Evolutionary conservation across 2,888 invertebrate genomes (phyloP).

Genomic region (Pristionchus maxplancki): DNA sequence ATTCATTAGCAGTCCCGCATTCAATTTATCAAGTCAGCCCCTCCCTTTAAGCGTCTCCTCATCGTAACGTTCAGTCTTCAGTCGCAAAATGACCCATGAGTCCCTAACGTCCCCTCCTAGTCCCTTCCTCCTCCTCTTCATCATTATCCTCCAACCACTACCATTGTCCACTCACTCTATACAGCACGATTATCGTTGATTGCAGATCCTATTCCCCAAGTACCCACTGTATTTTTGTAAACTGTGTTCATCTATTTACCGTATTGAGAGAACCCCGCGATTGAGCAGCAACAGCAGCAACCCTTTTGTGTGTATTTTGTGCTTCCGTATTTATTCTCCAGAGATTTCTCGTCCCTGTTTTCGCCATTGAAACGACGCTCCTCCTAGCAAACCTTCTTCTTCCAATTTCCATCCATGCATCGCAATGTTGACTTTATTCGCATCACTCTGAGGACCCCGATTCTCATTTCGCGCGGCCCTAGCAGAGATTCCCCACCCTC

Average conservation of each 20-base stretch:
- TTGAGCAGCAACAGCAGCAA: slow-evolving; percentile 35
- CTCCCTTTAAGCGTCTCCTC: not conserved
- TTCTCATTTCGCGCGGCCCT: slow-evolving; percentile 13
- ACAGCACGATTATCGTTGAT: not conserved
- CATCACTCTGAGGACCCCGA: not conserved
- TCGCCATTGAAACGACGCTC: not conserved
- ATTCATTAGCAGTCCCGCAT: slow-evolving; percentile 32
- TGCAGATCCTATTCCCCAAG: not conserved
- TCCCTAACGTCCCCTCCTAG: not conserved
- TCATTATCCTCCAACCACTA: not conserved
- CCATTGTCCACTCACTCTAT: not conserved
- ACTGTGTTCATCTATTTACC: not conserved
- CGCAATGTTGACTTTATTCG: not conserved
- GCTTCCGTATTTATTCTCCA: not conserved
- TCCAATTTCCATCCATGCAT: not conserved
- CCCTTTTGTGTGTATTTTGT: not conserved
- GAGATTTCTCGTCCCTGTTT: slow-evolving; percentile 23
- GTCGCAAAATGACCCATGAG: not conserved
- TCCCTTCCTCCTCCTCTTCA: not conserved
- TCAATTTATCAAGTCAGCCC: slow-evolving; percentile 9
- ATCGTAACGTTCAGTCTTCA: not conserved
- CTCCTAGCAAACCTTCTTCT: not conserved
- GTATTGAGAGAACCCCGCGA: slow-evolving; percentile 26
- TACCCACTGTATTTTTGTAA: not conserved
- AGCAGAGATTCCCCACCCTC: slow-evolving; percentile 20